Conservation (phyloP, 2,113 vertebrate genomes). For the Scartelaos histophorus region DNA sequence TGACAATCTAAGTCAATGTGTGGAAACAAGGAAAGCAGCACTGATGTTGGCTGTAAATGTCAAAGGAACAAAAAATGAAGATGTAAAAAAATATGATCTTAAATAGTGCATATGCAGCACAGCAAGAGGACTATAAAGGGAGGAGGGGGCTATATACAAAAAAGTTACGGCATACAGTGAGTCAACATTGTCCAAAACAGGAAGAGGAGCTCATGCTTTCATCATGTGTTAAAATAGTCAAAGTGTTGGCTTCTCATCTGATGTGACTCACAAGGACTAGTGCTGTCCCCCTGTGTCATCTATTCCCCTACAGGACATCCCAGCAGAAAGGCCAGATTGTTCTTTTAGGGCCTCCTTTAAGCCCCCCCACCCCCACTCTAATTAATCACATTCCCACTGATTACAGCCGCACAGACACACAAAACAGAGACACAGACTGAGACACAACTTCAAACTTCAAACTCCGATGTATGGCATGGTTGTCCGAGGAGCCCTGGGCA, state of each 20-base stretch:
- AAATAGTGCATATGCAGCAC: not conserved
- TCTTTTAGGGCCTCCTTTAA: constrained; percentile 41
- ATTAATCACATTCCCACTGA: constrained; percentile 66
- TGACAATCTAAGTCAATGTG: no score
- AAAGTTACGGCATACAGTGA: not conserved
- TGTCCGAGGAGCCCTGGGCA: constrained; percentile 15
- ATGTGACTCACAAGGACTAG: constrained; percentile 47
- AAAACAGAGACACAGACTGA: constrained; percentile 25
- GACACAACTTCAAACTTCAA: constrained; percentile 22
- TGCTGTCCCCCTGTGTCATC: constrained; percentile 50
- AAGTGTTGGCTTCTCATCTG: constrained; percentile 33
- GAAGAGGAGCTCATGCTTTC: not conserved
- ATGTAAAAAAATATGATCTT: no score
- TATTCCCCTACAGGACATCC: constrained; percentile 39
- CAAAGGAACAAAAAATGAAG: not conserved
- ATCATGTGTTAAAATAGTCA: constrained; percentile 15
- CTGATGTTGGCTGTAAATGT: no score
- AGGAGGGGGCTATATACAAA: not conserved
- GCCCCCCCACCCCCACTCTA: constrained; percentile 26
- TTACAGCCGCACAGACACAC: constrained; percentile 39
- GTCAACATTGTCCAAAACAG: not conserved
- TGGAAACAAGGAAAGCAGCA: constrained; percentile 13
- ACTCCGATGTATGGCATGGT: constrained; percentile 34
- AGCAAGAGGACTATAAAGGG: not conserved
- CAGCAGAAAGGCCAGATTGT: constrained; percentile 62